Conservation (phyloP, 53 echinoderm and acorn worm genomes). For the Astropecten irregularis region DNA sequence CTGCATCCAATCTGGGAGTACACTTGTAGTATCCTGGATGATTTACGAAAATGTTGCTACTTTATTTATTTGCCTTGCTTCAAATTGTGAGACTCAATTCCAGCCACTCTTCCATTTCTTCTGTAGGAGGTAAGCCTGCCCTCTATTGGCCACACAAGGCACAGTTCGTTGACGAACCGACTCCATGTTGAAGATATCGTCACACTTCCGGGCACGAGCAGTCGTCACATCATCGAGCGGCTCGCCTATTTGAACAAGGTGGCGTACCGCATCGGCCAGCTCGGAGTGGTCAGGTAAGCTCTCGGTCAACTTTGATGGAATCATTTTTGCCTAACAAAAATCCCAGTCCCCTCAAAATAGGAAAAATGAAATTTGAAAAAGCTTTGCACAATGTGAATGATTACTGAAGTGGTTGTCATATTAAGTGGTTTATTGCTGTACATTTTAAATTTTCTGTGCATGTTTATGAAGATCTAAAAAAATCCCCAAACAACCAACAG, state of each 20-base stretch:
- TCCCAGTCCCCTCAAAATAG: background rate
- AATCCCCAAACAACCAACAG: no score
- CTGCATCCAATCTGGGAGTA: no score
- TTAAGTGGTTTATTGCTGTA: no score
- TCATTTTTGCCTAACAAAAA: background rate
- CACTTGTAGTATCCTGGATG: no score
- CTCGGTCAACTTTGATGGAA: no score
- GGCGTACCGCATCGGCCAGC: conserved; percentile 84
- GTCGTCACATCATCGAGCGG: conserved; percentile 62
- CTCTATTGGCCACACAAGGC: conserved; percentile 70
- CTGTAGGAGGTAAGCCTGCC: background rate
- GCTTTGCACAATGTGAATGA: background rate
- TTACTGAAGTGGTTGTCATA: no score
- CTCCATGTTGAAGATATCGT: conserved; percentile 15
- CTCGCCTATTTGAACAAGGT: conserved; percentile 79
- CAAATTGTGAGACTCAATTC: no score
- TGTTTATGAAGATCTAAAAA: no score
- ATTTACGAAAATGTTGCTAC: no score
- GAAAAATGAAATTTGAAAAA: background rate
- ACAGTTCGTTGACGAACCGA: conserved; percentile 62
- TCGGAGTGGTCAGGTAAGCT: conserved; percentile 85
- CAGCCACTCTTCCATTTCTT: no score
- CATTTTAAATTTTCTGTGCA: no score
- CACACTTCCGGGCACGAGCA: conserved; percentile 50
- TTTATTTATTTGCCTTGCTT: no score